Evolutionary conservation across 2,888 invertebrate species (phyloP), one percentile per base, ranked within the genome.

Genomic region (Deilephila porcellus): DNA sequence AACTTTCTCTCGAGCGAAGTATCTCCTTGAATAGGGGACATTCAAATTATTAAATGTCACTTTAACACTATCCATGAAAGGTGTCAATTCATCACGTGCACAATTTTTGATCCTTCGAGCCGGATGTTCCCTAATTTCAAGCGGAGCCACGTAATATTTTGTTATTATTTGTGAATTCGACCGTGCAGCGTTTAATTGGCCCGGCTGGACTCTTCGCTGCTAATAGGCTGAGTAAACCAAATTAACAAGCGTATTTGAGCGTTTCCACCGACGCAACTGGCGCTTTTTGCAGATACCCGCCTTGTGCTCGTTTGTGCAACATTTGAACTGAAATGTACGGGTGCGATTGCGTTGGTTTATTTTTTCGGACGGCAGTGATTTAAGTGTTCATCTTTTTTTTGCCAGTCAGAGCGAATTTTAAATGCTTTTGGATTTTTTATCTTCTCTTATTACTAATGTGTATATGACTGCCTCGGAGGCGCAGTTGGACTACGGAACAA

Each of bases 191-290:
- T 67, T 67, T 67, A 67, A 67, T 67, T 67, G 67, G 52, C 67
- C 17, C 63, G 19, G 34, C 17, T 25, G 52, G 67, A 67, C 67
- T 67, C 52, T 52, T 67, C 52, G 52, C 64, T 62, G 32, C 63
- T 67, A 67, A 67, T 67, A 52, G 52, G 45, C 67, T 52, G 25
- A 67, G 45, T 67, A 67, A 67, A 67, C 25, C 20, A 25, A 67
- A 67, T 67, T 67, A 67, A 67, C 67, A 67, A 67, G 67, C 34
- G 34, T 52, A 25, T 67, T 67, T 67, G 67, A 67, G 67, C 25
- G n/a, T 63, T 63, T 52, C 45, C 25, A 17, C 25, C 25, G 67
- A 17, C 52, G 52, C 34, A 63, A 63, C 32, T n/a, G 63, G 34
- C 34, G 37, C 63, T 63, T 34, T 37, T 52, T 67, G 45, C 45